Base-by-base conservation (phyloP, 2,797 vertebrate species). In the Pteropus rufus region DNA sequence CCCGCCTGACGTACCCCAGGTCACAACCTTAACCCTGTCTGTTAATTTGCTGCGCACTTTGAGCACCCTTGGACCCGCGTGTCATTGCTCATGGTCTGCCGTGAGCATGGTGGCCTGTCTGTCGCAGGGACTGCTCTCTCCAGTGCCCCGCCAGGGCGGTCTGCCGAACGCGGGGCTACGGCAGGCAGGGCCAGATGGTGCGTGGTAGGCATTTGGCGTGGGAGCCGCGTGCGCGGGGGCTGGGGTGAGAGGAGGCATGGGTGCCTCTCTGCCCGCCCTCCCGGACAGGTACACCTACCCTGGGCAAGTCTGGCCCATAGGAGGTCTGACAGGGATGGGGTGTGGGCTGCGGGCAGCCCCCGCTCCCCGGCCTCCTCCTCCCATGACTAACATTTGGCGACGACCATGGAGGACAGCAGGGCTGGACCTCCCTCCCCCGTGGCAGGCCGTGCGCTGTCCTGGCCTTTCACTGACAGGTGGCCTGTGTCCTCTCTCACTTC, bases 101-200 rank as follows among this genome's bases (percentile, higher is more conserved):
- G 1, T 5, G 7, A 60, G 52, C 23, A 3, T 11, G 31, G 52
- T 2, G 18, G 54, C 64, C 60, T 1, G 34, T 54, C 60, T 31
- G 26, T 72, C n/a, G 21, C 36, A 39, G 44, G 76, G 9, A 46
- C 36, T 2, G 36, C 31, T 39, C 49, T 49, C 34, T 31, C 64
- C 70, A 56, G 52, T 12, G 2, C 54, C 64, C 10, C 1, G 83
- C 26, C 56, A 72, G 64, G 41, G 19, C 5, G 1, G 49, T 60
- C 60, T 69, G 69, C 49, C 3, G 12, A 15, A 18, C 0, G 0
- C 0, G 1, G 70, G 44, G 72, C 10, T 14, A 49, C 1, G 10
- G 54, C 70, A 70, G 81, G 85, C 52, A 85, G 58, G 91, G 83
- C n/a, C 70, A 46, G 54, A 67, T 29, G 82, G 34, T 1, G 0